Conservation (phyloP, 2,113 vertebrate species). For the Embiotoca jacksoni region DNA sequence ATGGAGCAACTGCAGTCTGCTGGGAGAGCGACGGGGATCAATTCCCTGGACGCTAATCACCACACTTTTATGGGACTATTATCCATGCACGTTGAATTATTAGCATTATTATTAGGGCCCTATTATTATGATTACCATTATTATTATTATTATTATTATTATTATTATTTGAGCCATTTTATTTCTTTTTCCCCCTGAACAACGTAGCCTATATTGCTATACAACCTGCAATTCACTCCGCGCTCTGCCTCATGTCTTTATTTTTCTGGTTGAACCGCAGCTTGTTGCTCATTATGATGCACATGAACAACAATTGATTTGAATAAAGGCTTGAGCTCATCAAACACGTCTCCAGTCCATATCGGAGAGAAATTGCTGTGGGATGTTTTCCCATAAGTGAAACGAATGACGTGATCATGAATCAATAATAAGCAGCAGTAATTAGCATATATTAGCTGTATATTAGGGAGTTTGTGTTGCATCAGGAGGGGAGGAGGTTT, state of each 20-base stretch:
- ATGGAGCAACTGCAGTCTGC: constrained; percentile 76
- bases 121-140: constrained; percentile 16
- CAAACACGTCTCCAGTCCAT: constrained; percentile 42
- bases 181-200: too few species aligned
- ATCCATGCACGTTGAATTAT: background rate
- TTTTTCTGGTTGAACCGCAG: background rate
- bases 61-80: background rate
- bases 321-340: constrained; percentile 56
- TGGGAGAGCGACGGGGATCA: constrained; percentile 54
- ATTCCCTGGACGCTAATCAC: constrained; percentile 41
- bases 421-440: constrained; percentile 75
- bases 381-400: constrained; percentile 53
- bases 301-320: constrained; percentile 37
- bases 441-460: constrained; percentile 67
- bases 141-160: constrained; percentile 27
- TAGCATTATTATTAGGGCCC: background rate
- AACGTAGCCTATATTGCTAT: too few species aligned
- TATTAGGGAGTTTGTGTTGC: constrained; percentile 52
- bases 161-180: background rate
- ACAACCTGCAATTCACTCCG: too few species aligned
- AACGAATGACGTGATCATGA: constrained; percentile 63
- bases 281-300: constrained; percentile 37
- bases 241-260: background rate
- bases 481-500: constrained; percentile 1
- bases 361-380: constrained; percentile 47